A percentile compares a stretch with the other conserved stretches of the same genome.
Conservation (phyloP, 2,797 vertebrate species). For the Hipposideros larvatus region DNA sequence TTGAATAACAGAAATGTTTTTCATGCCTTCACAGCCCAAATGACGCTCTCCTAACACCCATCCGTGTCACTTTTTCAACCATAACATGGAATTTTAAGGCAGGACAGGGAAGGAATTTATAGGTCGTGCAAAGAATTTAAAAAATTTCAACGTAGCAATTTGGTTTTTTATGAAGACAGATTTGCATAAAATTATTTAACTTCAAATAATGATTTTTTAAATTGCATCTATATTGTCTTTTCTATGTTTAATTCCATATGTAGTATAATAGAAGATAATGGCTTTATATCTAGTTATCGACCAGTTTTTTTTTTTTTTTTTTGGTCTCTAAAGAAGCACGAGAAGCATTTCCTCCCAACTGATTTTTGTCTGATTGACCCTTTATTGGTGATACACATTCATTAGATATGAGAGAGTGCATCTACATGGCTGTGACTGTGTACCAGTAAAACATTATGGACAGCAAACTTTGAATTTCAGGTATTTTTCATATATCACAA, state of each 20-base stretch:
- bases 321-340: not conserved
- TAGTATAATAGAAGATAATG: not conserved
- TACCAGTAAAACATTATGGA: not conserved
- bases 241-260: not conserved
- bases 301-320: not conserved
- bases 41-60: conserved; percentile 39
- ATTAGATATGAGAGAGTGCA: not conserved
- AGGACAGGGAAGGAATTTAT: conserved; percentile 41
- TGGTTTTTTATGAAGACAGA: conserved; percentile 52
- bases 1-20: conserved; percentile 80
- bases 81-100: conserved; percentile 35
- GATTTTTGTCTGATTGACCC: not conserved
- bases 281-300: not conserved
- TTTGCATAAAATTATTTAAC: conserved; percentile 56
- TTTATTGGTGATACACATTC: not conserved
- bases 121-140: conserved; percentile 29
- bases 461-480: not conserved
- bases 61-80: not conserved
- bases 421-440: accelerated
- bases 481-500: not conserved
- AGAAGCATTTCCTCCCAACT: not conserved
- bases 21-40: conserved; percentile 60
- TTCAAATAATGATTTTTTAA: conserved; percentile 4
- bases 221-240: not conserved
- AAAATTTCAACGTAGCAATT: conserved; percentile 49